Base-by-base conservation (phyloP, 2,888 invertebrate species). In the Seladonia tumulorum region DNA sequence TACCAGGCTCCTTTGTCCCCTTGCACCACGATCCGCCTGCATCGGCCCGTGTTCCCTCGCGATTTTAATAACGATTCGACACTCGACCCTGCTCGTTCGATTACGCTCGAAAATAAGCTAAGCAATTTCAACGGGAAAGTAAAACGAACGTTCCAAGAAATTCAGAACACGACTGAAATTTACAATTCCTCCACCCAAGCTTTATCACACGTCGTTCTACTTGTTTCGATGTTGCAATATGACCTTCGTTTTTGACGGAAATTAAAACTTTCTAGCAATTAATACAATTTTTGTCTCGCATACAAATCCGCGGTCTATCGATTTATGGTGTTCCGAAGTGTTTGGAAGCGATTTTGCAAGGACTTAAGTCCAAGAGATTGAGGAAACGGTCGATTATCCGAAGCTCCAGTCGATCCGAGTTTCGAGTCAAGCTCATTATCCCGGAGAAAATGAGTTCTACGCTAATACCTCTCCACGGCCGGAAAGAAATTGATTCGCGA, bases 1-100 rank as follows among this genome's bases (percentile, higher is more conserved):
- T 72, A 57, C 72, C 72, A 66, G 68, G 35, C 39, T 85, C 87
- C 86, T 89, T 89, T 89, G 87, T 89, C 87, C 84, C 70, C 71
- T 66, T 63, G 49, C 39, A 49, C 35, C 49, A 47, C 60, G 42
- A 66, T 82, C 68, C 22, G 78, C 10, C 63, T 66, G 80, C 66
- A 60, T 35, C 35, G n/a, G 49, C n/a, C n/a, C 35, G 25, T 18
- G 49, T 71, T 29, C 60, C 60, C 45, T 47, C 68, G 74, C 39
- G 35, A 53, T 68, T 66, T 76, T 76, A 76, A 76, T 76, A 76
- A 76, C 39, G 49, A 53, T 29, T 76, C 35, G 66, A 35, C 49
- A 49, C 49, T 53, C 39, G n/a, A 35, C 49, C 49, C 76, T 53
- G 16, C 29, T 77, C 68, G 39, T 39, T 47, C 25, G 25, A 42